Percentiles rank a stretch among this genome's conserved stretches.
Conservation (phyloP, 2,797 vertebrate species). For the Danio choprae region DNA sequence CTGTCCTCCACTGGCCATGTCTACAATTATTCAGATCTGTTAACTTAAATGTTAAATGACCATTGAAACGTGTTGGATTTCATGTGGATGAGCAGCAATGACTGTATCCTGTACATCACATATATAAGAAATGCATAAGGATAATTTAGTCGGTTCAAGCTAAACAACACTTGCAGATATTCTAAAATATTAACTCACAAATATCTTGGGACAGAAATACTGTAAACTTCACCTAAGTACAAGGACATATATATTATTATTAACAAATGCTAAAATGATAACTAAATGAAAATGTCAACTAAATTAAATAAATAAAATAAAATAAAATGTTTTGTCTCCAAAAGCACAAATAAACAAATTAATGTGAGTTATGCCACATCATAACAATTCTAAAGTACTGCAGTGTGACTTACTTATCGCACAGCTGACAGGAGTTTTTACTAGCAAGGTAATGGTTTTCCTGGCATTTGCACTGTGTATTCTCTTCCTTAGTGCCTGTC, state of each 20-base stretch:
- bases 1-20: no score
- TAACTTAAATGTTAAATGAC: background rate
- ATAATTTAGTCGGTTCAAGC: background rate
- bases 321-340: no score
- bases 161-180: background rate
- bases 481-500: constrained; percentile 62
- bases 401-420: constrained; percentile 69
- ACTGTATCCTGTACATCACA: background rate
- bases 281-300: no score
- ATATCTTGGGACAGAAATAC: no score
- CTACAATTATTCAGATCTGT: background rate
- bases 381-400: background rate
- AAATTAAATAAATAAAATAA: no score
- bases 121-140: no score
- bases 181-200: background rate
- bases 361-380: no score
- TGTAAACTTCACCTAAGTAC: no score
- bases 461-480: constrained; percentile 70
- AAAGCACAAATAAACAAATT: no score
- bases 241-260: no score
- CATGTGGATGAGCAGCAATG: background rate
- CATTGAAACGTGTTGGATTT: background rate
- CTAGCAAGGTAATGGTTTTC: constrained; percentile 57
- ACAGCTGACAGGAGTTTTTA: constrained; percentile 59
- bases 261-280: no score